phyloP scores from a whole-genome alignment of 2,888 invertebrate species.

The Eulithis testata region DNA sequence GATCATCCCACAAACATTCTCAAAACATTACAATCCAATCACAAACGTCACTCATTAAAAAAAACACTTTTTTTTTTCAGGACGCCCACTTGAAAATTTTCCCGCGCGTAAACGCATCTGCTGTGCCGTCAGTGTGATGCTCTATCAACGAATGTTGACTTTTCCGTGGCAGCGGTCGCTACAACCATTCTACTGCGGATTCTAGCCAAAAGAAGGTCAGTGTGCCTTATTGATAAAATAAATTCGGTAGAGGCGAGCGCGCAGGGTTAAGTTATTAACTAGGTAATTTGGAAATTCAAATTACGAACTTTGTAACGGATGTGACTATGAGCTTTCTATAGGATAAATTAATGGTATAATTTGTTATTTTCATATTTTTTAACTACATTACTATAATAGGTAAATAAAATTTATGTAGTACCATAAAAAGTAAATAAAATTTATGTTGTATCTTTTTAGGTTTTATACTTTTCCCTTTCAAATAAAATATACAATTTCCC shows the following conservation, averaged over 20 bases:
- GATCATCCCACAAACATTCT: constrained; percentile 31
- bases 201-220: constrained; percentile 40
- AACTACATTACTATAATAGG: too few relatives aligned
- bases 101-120: constrained; percentile 41
- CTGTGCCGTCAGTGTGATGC: constrained; percentile 33
- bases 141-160: constrained; percentile 39
- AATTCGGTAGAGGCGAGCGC: constrained; percentile 32
- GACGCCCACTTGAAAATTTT: constrained; percentile 37
- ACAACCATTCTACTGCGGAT: constrained; percentile 35
- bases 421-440: too few relatives aligned
- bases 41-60: constrained; percentile 37
- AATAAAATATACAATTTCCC: too few relatives aligned
- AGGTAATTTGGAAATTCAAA: constrained; percentile 32
- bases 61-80: constrained; percentile 35
- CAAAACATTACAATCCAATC: constrained; percentile 39
- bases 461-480: too few relatives aligned
- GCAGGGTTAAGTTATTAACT: constrained; percentile 23
- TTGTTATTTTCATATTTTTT: too few relatives aligned
- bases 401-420: too few relatives aligned
- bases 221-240: constrained; percentile 42
- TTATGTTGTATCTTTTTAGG: too few relatives aligned
- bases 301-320: constrained; percentile 14
- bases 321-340: constrained; percentile 5
- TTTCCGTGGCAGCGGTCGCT: constrained; percentile 33
- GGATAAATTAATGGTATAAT: background rate